These are phyloP conservation scores for Neodiprion fabricii DNA, from an alignment of 1,140 invertebrate species.

Conservation along the genomic window DNA sequence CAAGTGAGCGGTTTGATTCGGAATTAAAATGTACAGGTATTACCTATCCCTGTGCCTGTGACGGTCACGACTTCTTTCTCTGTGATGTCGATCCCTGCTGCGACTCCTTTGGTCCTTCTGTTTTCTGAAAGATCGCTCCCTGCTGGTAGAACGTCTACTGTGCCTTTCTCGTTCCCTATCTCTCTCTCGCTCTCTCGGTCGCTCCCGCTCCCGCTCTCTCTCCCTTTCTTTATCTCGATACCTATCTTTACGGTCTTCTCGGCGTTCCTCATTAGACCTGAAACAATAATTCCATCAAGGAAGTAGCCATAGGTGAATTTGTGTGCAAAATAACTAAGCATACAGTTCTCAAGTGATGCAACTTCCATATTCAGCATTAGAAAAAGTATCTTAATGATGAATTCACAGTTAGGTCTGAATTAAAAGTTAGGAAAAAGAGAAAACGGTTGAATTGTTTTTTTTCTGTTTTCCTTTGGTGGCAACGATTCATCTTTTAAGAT, in stretches of 20 bases:
- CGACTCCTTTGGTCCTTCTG: conserved; percentile 52
- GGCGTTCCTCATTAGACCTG: conserved; percentile 55
- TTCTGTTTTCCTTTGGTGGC: no score
- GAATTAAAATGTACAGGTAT: conserved; percentile 11
- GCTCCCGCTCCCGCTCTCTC: conserved; percentile 44
- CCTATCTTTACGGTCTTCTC: conserved; percentile 42
- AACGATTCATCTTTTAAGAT: no score
- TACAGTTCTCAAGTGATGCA: conserved; percentile 27
- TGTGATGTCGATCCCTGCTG: conserved; percentile 51
- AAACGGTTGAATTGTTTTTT: no score
- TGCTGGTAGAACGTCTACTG: conserved; percentile 41
- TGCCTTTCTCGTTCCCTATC: conserved; percentile 50
- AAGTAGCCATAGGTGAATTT: conserved; percentile 33
- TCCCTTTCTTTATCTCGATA: conserved; percentile 47
- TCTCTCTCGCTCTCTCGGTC: conserved; percentile 40
- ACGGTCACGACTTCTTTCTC: conserved; percentile 49
- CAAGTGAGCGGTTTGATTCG: conserved; percentile 8
- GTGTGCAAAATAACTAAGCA: conserved; percentile 20
- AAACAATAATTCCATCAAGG: conserved; percentile 40
- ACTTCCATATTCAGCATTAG: no score
- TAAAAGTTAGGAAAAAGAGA: no score
- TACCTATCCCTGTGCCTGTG: conserved; percentile 50
- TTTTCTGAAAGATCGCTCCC: conserved; percentile 43
- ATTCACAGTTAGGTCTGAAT: no score
- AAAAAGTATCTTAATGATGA: no score